Base-by-base conservation (phyloP, 1,140 invertebrate species). In the Drosophila tristis region DNA sequence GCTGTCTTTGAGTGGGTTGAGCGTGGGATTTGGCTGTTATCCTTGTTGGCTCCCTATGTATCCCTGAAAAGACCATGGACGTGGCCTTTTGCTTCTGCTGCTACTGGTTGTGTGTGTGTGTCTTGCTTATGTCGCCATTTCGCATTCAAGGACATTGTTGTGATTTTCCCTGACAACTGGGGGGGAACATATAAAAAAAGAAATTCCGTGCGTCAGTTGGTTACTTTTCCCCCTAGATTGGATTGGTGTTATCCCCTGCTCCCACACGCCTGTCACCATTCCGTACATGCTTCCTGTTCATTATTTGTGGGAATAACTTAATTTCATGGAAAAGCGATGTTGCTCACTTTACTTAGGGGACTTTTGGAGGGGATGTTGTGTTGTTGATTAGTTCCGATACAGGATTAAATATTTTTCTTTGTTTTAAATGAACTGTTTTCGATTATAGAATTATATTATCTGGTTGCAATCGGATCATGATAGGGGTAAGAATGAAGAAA, bases 101-200 rank as follows among this genome's bases (percentile, higher is more conserved):
- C 8, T 9, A 9, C 31, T 31, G 31, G 31, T 3, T 31, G 3
- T 31, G 5, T 29, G 29, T 29, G 8, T 31, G 8, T 31, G 60
- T 47, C 42, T 47, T 20, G 50, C 53, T 64, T 68, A 71, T 74
- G 61, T 77, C 74, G 81, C 74, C 74, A 81, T 87, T 87, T 78
- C 47, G 29, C 35, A 61, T 81, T 86, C 82, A 78, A 87, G 81
- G 82, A 86, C 78, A 82, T 67, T 60, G 66, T 53, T 51, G 61
- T 74, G 81, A 86, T 85, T 82, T 70, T 48, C 63, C 55, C 35
- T 20, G 42, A 58, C 49, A 56, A 26, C 35, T 49, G 39, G 11
- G 42, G 43, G 4, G 8, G 39, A 62, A 58, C 57, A 64, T 5
- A 39, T 11, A 56, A 58, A 58, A 70, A 43, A 58, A 68, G 29